Evolutionary conservation across 2,113 vertebrate species (phyloP).

Genomic region (Jaculus jaculus): DNA sequence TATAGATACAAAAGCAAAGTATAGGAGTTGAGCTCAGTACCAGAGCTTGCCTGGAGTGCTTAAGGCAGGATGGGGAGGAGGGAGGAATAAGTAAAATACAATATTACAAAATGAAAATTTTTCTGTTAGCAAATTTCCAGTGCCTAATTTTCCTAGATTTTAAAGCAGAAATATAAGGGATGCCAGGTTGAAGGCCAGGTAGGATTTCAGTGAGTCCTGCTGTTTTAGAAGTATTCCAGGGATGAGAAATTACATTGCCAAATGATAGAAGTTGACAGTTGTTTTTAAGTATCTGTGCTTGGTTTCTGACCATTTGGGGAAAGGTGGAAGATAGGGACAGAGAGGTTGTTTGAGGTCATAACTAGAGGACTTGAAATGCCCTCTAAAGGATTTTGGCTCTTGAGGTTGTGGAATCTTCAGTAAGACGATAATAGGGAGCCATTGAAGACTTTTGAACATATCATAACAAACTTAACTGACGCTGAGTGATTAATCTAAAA

Average conservation of each 20-base stretch:
- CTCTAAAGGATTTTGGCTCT: slow-evolving; percentile 19
- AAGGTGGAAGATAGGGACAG: neutral
- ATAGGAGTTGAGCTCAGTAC: neutral
- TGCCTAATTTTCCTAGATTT: slow-evolving; percentile 24
- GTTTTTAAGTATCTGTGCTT: neutral
- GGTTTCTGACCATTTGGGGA: neutral
- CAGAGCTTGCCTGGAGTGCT: neutral
- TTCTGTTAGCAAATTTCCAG: neutral
- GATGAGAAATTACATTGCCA: neutral
- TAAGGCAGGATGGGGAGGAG: too few relatives aligned
- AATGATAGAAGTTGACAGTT: neutral
- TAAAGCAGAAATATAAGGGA: neutral
- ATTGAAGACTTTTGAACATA: slow-evolving; percentile 39
- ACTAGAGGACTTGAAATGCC: slow-evolving; percentile 34
- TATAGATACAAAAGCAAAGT: neutral
- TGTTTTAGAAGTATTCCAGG: neutral
- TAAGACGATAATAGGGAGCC: slow-evolving; percentile 43
- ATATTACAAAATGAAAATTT: neutral
- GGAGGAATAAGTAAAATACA: neutral
- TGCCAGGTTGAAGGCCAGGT: neutral
- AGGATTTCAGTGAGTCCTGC: neutral
- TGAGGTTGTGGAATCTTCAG: slow-evolving; percentile 51
- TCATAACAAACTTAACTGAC: slow-evolving; percentile 59
- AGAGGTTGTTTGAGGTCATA: neutral
- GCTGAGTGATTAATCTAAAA: slow-evolving; percentile 49